These are phyloP conservation scores for Pterophyllum scalare DNA, from an alignment of 2,113 vertebrate species.

Conservation along the genomic window DNA sequence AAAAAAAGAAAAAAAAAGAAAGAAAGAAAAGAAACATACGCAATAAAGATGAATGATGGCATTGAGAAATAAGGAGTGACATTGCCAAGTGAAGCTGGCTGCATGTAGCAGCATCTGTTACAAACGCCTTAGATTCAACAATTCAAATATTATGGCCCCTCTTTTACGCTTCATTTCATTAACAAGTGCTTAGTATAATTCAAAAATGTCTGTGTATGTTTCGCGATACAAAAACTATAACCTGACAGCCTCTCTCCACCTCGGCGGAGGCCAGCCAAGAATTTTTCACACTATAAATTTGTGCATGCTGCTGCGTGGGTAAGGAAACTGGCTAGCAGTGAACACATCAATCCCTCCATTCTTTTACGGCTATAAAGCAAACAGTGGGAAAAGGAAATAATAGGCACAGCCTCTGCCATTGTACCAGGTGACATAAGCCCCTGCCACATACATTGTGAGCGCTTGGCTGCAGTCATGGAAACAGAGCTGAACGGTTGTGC, in stretches of 20 bases:
- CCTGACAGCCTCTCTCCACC: constrained; percentile 54
- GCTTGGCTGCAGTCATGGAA: constrained; percentile 48
- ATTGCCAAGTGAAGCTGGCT: constrained; percentile 65
- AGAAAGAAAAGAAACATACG: constrained; percentile 40
- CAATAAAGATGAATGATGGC: constrained; percentile 68
- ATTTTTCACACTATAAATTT: constrained; percentile 46
- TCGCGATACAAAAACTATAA: constrained; percentile 56
- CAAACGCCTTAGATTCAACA: constrained; percentile 53
- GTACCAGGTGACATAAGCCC: constrained; percentile 35
- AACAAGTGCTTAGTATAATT: constrained; percentile 65
- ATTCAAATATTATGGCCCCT: constrained; percentile 57
- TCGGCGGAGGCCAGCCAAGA: constrained; percentile 43
- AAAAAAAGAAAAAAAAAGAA: constrained; percentile 34
- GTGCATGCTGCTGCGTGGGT: constrained; percentile 44
- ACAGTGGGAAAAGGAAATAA: constrained; percentile 54
- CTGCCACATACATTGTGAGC: constrained; percentile 27
- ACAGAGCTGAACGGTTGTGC: constrained; percentile 38
- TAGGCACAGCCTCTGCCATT: constrained; percentile 30
- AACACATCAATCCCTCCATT: constrained; percentile 52
- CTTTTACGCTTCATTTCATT: constrained; percentile 63
- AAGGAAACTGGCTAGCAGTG: constrained; percentile 31
- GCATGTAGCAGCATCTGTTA: constrained; percentile 58
- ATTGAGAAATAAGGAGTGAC: constrained; percentile 68
- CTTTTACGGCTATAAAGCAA: constrained; percentile 61
- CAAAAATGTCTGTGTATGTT: constrained; percentile 40